Base-by-base conservation (phyloP, 2,113 vertebrate species). In the Sylvilagus bachmani region DNA sequence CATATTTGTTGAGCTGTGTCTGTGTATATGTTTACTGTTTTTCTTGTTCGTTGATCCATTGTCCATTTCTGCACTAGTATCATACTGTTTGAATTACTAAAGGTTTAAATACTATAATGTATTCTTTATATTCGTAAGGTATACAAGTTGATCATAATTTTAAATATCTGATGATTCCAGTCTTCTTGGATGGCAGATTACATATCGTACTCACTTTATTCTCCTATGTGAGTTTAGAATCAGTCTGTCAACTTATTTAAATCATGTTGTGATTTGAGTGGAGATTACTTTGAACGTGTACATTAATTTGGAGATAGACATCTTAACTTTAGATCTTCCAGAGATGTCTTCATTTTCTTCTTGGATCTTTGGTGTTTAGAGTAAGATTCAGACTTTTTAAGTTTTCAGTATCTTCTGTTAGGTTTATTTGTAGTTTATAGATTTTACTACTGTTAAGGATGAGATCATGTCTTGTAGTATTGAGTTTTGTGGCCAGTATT, bases 241-340 rank as follows among this genome's bases (percentile, higher is more conserved):
- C 31, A 25, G 5, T 67, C 84, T 80, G 27, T 69, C 61, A 31
- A 5, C 44, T 70, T 92, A 16, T 55, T 87, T 70, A 86, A 92
- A 70, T 81, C 67, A 70, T 75, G 2, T 49, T 86, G 51, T 25
- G 25, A 44, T 88, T 83, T 88, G 24, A 12, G 61, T 80, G 90
- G 14, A 16, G 36, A 86, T 81, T 81, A 67, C 9, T 75, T 61
- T 89, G 61, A 66, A 36, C 64, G 7, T 86, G 64, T 53, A 44
- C n/a, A 5, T 86, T 92, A 53, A 64, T 93, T 87, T 93, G 29
- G 44, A 96, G 66, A 51, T 73, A 12, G 31, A 64, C 61, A 22
- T 92, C 58, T 94, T 86, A 38, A 38, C 9, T 12, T 74, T 84
- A 74, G 29, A 14, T 73, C 25, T 91, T 87, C 33, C 24, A 73